These are phyloP conservation scores for Tetrapedia diversipes DNA, from an alignment of 2,888 invertebrate genomes.

Conservation along the genomic window DNA sequence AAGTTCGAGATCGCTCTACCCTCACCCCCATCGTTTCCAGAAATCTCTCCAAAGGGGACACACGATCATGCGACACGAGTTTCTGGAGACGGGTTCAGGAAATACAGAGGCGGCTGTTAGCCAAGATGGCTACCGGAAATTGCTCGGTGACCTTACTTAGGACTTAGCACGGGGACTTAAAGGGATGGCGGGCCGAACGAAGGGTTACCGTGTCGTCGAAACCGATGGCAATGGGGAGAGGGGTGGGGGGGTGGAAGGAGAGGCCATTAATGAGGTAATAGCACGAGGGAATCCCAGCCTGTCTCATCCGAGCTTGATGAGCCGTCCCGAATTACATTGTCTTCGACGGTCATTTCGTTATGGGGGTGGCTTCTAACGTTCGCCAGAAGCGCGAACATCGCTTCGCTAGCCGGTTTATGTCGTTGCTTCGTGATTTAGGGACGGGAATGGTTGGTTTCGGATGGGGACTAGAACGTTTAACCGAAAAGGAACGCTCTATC, in stretches of 20 bases:
- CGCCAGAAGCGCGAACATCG: conserved; percentile 45
- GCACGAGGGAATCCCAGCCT: conserved; percentile 68
- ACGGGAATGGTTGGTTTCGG: background rate
- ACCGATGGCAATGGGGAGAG: too few relatives aligned
- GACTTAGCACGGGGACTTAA: conserved; percentile 67
- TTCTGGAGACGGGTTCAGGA: conserved; percentile 53
- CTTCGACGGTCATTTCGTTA: conserved; percentile 84
- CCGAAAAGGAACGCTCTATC: background rate
- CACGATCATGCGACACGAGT: conserved; percentile 51
- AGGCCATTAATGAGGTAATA: conserved; percentile 81
- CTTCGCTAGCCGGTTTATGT: conserved; percentile 23
- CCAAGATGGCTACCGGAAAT: conserved; percentile 82
- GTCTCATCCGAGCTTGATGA: conserved; percentile 80
- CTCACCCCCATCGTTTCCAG: too few relatives aligned
- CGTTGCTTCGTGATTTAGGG: conserved; percentile 31
- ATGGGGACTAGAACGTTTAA: too few relatives aligned
- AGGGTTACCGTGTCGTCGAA: conserved; percentile 69
- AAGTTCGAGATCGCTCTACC: too few relatives aligned
- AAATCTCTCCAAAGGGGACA: conserved; percentile 23
- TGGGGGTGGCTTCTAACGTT: conserved; percentile 45
- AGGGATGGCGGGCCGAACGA: conserved; percentile 55
- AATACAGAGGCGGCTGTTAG: conserved; percentile 60
- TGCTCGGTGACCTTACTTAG: conserved; percentile 82
- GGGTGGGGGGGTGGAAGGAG: too few relatives aligned
- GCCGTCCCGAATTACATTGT: conserved; percentile 82